Conservation (phyloP, 30 jellyfish, hydroid and myxozoan species). For the Nemopilema nomurai region DNA sequence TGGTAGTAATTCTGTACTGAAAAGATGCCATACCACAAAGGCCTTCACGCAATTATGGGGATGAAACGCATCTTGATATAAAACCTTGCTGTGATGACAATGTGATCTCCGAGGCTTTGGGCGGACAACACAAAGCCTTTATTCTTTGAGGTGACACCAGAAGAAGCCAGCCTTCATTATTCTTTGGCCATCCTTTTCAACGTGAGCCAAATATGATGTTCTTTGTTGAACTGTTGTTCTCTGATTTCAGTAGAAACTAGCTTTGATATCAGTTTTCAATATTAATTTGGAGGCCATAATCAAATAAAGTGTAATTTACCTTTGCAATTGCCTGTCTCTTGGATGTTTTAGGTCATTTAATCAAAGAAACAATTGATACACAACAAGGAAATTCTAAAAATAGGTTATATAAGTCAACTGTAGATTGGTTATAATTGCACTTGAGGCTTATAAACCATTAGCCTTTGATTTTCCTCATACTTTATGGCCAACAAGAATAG, state of each 20-base stretch:
- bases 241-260: background rate
- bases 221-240: background rate
- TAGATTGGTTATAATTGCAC: too few relatives aligned
- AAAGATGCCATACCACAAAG: background rate
- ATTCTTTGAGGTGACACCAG: background rate
- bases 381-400: too few relatives aligned
- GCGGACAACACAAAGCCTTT: background rate
- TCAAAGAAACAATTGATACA: too few relatives aligned
- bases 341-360: too few relatives aligned
- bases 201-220: background rate
- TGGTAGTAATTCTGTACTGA: background rate
- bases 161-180: background rate
- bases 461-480: too few relatives aligned
- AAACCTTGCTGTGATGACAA: background rate
- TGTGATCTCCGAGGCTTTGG: background rate
- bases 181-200: background rate
- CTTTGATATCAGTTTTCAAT: background rate
- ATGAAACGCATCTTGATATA: background rate
- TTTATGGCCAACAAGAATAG: too few relatives aligned
- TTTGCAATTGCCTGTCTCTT: too few relatives aligned
- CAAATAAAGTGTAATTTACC: background rate
- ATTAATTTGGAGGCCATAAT: background rate
- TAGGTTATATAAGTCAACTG: too few relatives aligned
- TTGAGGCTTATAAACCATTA: too few relatives aligned
- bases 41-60: too few relatives aligned